Evolutionary conservation across 1,140 invertebrate species (phyloP).

Genomic region (Steinernema khuongi): DNA sequence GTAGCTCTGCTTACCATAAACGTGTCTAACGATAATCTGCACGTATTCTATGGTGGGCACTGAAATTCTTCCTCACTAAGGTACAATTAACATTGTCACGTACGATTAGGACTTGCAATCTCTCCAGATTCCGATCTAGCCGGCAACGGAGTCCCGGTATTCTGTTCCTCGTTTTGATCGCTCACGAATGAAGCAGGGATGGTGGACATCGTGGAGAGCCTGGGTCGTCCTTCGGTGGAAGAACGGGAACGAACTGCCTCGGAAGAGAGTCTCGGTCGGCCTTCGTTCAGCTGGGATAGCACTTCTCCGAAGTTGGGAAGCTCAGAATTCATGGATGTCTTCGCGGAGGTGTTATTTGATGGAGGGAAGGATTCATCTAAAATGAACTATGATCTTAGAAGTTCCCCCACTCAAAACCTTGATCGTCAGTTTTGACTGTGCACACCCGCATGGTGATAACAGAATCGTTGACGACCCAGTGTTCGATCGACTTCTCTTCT

Average conservation of each 20-base stretch:
- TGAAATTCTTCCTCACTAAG: neutral
- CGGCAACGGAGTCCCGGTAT: neutral
- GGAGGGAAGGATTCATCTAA: neutral
- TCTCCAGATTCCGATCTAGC: constrained; percentile 10
- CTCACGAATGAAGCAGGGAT: neutral
- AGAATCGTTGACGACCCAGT: constrained; percentile 23
- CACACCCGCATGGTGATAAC: constrained; percentile 16
- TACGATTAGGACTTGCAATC: neutral
- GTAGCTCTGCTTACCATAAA: constrained; percentile 20
- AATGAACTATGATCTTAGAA: constrained; percentile 12
- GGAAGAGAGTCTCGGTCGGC: neutral
- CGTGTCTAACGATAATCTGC: constrained; percentile 23
- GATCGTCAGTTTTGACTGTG: neutral
- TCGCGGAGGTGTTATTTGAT: neutral
- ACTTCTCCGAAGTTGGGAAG: constrained; percentile 14
- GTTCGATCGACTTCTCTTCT: constrained; percentile 23
- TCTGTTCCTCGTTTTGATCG: neutral
- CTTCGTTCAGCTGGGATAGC: constrained; percentile 5
- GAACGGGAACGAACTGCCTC: neutral
- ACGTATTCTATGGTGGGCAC: constrained; percentile 21
- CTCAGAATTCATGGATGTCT: neutral
- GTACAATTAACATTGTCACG: neutral
- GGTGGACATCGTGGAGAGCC: constrained; percentile 18
- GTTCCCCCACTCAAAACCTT: constrained; percentile 7
- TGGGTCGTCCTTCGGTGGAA: constrained; percentile 6